Evolutionary conservation across 2,888 invertebrate genomes (phyloP).

Genomic region (Oligia fasciuncula): DNA sequence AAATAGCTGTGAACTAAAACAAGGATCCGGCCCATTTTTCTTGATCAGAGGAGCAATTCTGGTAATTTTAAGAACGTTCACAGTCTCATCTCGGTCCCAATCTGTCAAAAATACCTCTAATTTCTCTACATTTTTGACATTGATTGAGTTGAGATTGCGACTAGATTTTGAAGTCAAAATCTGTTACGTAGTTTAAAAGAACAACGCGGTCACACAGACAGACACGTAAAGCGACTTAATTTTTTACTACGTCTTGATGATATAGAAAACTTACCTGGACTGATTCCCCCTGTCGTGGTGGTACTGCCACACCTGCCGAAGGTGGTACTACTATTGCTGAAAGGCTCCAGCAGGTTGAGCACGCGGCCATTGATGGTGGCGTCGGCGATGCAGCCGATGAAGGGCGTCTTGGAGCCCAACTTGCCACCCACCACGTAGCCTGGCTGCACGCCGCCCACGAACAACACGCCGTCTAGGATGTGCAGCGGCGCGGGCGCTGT

Average conservation of each 20-base stretch:
- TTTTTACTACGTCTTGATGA: not conserved
- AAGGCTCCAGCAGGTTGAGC: conserved; percentile 81
- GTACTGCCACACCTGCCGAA: conserved; percentile 79
- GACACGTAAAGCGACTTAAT: not conserved
- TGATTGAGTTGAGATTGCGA: too few relatives aligned
- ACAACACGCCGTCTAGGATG: conserved; percentile 93
- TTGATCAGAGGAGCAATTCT: too few relatives aligned
- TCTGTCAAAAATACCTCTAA: too few relatives aligned
- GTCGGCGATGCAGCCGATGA: conserved; percentile 98
- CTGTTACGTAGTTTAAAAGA: not conserved
- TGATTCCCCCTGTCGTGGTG: conserved; percentile 80
- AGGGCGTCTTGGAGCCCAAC: conserved; percentile 91
- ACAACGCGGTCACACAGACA: not conserved
- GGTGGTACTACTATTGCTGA: conserved; percentile 78
- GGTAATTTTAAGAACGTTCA: too few relatives aligned
- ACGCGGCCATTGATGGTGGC: conserved; percentile 95
- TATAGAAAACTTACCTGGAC: conserved; percentile 73
- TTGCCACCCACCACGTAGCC: conserved; percentile 89
- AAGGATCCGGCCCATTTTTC: too few relatives aligned
- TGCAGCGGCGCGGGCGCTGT: conserved; percentile 90
- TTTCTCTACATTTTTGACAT: too few relatives aligned
- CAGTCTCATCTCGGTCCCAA: too few relatives aligned
- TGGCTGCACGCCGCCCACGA: conserved; percentile 95
- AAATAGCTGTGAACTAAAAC: not conserved
- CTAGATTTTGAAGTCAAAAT: not conserved